Conservation (phyloP, 2,888 invertebrate species). For the Noctua comes region DNA sequence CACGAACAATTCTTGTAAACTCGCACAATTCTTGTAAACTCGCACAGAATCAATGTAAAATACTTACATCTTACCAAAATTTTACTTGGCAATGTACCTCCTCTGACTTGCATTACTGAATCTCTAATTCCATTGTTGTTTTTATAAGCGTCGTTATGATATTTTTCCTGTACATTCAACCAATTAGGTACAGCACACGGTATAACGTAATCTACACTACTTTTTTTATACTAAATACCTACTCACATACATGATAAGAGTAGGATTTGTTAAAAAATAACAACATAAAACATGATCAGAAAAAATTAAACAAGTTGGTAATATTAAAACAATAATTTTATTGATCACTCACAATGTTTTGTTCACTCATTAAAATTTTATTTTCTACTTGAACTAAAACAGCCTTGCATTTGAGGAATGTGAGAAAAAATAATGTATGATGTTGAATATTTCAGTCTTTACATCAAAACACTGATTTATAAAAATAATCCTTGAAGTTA, state of each 20-base stretch:
- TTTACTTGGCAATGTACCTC: slow-evolving; percentile 1
- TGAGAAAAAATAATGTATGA: slow-evolving; percentile 75
- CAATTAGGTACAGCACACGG: not conserved
- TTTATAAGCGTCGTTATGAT: not conserved
- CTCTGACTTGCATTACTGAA: slow-evolving; percentile 10
- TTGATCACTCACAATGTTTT: slow-evolving; percentile 86
- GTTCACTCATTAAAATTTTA: slow-evolving; percentile 80
- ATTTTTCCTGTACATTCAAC: not conserved
- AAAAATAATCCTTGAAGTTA: slow-evolving; percentile 67
- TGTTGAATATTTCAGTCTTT: slow-evolving; percentile 80
- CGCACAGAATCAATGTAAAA: not conserved
- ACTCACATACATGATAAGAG: not conserved
- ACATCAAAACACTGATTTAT: slow-evolving; percentile 74
- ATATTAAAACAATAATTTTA: slow-evolving; percentile 73
- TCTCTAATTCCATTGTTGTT: not conserved
- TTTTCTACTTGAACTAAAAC: slow-evolving; percentile 81
- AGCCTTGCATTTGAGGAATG: slow-evolving; percentile 87
- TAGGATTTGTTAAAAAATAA: not conserved
- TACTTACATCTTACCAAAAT: not conserved
- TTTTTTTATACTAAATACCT: not conserved
- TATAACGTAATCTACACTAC: not conserved
- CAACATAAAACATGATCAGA: slow-evolving; percentile 8
- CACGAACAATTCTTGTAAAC: not conserved
- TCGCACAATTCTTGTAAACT: no score
- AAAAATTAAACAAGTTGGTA: slow-evolving; percentile 49